These are phyloP conservation scores for Leptura quadrifasciata DNA, from an alignment of 2,888 invertebrate genomes.

Conservation along the genomic window DNA sequence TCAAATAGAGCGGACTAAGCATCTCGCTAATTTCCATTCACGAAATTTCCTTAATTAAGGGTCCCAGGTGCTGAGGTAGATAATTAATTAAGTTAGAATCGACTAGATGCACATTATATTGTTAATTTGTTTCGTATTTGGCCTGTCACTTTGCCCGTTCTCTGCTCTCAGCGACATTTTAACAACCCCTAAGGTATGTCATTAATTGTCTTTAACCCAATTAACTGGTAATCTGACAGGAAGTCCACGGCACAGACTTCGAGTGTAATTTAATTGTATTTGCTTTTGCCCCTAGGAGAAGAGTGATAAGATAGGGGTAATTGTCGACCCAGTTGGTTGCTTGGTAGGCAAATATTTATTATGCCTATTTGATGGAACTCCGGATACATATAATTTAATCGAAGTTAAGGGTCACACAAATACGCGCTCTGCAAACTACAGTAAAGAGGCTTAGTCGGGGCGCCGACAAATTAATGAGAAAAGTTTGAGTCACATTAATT, in stretches of 20 bases:
- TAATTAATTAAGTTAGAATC: constrained; percentile 40
- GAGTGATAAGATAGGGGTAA: constrained; percentile 11
- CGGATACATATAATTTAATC: constrained; percentile 7
- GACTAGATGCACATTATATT: constrained; percentile 42
- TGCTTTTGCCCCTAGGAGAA: constrained; percentile 2
- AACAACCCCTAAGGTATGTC: constrained; percentile 40
- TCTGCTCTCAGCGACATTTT: constrained; percentile 25
- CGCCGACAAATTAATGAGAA: background rate
- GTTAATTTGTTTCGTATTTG: constrained; percentile 45
- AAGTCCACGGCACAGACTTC: constrained; percentile 41
- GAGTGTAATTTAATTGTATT: constrained; percentile 17
- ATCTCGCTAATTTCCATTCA: constrained; percentile 7
- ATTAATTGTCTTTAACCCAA: constrained; percentile 58
- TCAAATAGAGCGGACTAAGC: background rate
- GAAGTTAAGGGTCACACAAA: constrained; percentile 8
- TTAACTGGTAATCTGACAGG: constrained; percentile 56
- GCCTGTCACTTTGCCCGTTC: constrained; percentile 26
- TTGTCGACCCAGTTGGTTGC: constrained; percentile 14
- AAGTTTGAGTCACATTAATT: background rate
- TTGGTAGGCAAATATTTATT: constrained; percentile 15
- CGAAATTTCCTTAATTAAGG: constrained; percentile 28
- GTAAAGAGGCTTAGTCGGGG: background rate
- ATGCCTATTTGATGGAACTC: background rate
- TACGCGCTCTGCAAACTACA: constrained; percentile 2
- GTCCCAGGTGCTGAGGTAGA: constrained; percentile 30